These are phyloP conservation scores for Tineola bisselliella DNA, from an alignment of 2,888 invertebrate species.

Conservation along the genomic window DNA sequence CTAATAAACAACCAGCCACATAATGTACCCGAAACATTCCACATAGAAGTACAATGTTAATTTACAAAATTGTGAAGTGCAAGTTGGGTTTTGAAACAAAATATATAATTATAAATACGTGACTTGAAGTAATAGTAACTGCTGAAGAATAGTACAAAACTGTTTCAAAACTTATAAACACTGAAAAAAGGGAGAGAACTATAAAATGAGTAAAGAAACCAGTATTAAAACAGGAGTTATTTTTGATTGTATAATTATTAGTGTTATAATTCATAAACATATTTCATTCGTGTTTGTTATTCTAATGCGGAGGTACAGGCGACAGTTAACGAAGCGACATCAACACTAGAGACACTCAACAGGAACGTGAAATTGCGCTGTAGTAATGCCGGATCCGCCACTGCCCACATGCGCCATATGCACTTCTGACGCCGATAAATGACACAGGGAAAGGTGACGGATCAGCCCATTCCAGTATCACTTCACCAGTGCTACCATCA, in stretches of 20 bases:
- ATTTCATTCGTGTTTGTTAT: neutral
- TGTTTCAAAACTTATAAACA: neutral
- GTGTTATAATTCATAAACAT: neutral
- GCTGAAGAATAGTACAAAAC: neutral
- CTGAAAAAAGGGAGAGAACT: neutral
- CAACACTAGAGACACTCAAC: conserved; percentile 43
- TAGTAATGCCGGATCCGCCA: conserved; percentile 66
- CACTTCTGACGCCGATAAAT: conserved; percentile 72
- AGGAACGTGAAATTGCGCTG: conserved; percentile 28
- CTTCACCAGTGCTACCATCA: conserved; percentile 51
- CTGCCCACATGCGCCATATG: conserved; percentile 71
- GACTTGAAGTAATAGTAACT: neutral
- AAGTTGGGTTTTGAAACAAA: neutral
- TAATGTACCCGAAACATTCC: conserved; percentile 5
- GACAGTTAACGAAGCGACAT: neutral
- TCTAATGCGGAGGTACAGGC: neutral
- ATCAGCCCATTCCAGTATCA: conserved; percentile 70
- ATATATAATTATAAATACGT: no score
- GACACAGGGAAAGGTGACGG: conserved; percentile 68
- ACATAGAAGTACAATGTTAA: neutral
- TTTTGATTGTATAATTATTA: neutral
- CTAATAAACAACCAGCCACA: neutral
- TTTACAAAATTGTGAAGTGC: neutral
- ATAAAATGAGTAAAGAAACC: neutral
- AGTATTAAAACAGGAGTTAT: neutral